phyloP scores from a whole-genome alignment of 2,888 invertebrate species.

The Nomada ferruginata region DNA sequence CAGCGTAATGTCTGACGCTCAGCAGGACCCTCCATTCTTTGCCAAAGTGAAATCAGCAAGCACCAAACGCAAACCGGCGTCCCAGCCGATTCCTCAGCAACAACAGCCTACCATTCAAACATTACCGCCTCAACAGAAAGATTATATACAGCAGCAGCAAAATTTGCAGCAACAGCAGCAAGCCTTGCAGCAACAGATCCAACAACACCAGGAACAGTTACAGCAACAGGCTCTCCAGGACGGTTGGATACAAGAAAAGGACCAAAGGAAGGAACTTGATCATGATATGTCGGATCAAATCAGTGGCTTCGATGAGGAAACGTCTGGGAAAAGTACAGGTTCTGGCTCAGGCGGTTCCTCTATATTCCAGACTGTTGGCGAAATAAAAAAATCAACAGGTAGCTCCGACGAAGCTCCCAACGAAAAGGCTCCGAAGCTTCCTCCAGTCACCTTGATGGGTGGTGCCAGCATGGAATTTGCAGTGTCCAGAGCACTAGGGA shows the following conservation, averaged over 20 bases:
- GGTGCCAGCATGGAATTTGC: slow-evolving; percentile 93
- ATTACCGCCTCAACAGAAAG: slow-evolving; percentile 66
- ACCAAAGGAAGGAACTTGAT: slow-evolving; percentile 86
- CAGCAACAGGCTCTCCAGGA: slow-evolving; percentile 80
- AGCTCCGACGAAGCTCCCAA: slow-evolving; percentile 87
- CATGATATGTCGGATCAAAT: slow-evolving; percentile 87
- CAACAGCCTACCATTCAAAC: slow-evolving; percentile 68
- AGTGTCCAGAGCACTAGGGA: slow-evolving; percentile 92
- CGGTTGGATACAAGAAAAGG: slow-evolving; percentile 85
- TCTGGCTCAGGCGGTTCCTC: slow-evolving; percentile 87
- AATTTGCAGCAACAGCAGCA: slow-evolving; percentile 72
- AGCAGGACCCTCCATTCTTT: slow-evolving; percentile 87
- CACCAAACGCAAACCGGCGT: slow-evolving; percentile 80
- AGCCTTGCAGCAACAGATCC: slow-evolving; percentile 80
- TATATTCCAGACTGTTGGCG: slow-evolving; percentile 91
- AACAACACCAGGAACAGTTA: slow-evolving; percentile 77
- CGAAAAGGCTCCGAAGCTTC: slow-evolving; percentile 83
- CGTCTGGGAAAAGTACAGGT: slow-evolving; percentile 86
- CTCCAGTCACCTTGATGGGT: slow-evolving; percentile 85
- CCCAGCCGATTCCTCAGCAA: slow-evolving; percentile 68
- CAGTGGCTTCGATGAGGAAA: slow-evolving; percentile 86
- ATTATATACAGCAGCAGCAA: slow-evolving; percentile 57
- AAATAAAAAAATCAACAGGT: slow-evolving; percentile 88
- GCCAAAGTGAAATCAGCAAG: slow-evolving; percentile 86
- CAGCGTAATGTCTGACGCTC: slow-evolving; percentile 89